These are phyloP conservation scores for Agrochola lychnidis DNA, from an alignment of 2,888 invertebrate species.

Conservation along the genomic window DNA sequence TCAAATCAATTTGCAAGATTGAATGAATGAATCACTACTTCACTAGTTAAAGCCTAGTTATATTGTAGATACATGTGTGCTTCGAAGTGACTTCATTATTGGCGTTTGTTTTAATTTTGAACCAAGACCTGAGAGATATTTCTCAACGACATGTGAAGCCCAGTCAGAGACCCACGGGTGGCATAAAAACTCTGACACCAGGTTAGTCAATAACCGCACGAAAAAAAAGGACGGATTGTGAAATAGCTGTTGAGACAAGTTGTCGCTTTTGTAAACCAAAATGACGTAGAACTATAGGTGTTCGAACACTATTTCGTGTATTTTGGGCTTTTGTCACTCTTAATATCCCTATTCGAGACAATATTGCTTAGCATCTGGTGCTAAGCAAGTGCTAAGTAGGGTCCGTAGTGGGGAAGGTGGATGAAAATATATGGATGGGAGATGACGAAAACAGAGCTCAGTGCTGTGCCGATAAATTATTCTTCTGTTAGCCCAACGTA, in stretches of 20 bases:
- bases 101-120: conserved; percentile 10
- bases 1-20: conserved; percentile 80
- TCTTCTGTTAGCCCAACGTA: background rate
- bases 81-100: conserved; percentile 11
- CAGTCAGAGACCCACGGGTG: too few relatives aligned
- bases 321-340: background rate
- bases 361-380: background rate
- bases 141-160: too few relatives aligned
- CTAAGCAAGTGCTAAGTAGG: too few relatives aligned
- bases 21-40: conserved; percentile 71
- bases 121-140: too few relatives aligned
- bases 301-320: background rate
- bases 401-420: background rate
- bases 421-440: background rate
- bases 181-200: too few relatives aligned
- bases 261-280: background rate
- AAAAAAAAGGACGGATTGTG: background rate
- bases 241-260: background rate
- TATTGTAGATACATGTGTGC: conserved; percentile 2
- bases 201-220: too few relatives aligned
- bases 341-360: background rate
- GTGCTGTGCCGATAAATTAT: background rate
- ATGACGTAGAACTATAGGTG: background rate
- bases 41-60: conserved; percentile 17
- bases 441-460: background rate